Conservation (phyloP, 2,888 invertebrate species). For the Dione vanillae region DNA sequence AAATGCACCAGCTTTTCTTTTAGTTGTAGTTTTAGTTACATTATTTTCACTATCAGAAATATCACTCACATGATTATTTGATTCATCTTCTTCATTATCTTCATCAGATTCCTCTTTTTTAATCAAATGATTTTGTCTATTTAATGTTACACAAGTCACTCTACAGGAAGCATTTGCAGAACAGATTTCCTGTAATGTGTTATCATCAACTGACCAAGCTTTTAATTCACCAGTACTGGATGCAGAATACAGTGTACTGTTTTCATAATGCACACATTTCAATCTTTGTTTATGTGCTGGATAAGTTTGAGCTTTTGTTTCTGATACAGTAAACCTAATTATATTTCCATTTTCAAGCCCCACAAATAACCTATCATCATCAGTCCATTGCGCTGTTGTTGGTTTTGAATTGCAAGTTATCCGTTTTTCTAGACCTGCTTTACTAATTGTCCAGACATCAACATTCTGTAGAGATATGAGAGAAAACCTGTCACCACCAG, state of each 20-base stretch:
- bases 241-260: constrained; percentile 86
- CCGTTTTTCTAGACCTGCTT: constrained; percentile 88
- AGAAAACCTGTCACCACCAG: constrained; percentile 90
- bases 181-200: constrained; percentile 80
- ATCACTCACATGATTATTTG: constrained; percentile 54
- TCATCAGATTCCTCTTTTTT: constrained; percentile 70
- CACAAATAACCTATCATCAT: constrained; percentile 85
- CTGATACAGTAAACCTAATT: constrained; percentile 82
- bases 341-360: constrained; percentile 91
- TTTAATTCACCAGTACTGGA: constrained; percentile 92
- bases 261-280: constrained; percentile 85
- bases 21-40: constrained; percentile 49
- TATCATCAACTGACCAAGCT: constrained; percentile 84
- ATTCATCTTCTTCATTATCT: constrained; percentile 46
- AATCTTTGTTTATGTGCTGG: constrained; percentile 87
- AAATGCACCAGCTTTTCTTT: constrained; percentile 73
- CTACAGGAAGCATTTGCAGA: constrained; percentile 87
- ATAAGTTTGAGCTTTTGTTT: constrained; percentile 73
- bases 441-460: constrained; percentile 92
- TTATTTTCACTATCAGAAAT: constrained; percentile 50
- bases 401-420: constrained; percentile 88
- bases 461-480: constrained; percentile 88
- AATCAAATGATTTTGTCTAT: constrained; percentile 74
- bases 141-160: constrained; percentile 88
- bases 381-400: constrained; percentile 88